phyloP scores from a whole-genome alignment of 2,888 invertebrate genomes.

The Malthinus flaveolus region DNA sequence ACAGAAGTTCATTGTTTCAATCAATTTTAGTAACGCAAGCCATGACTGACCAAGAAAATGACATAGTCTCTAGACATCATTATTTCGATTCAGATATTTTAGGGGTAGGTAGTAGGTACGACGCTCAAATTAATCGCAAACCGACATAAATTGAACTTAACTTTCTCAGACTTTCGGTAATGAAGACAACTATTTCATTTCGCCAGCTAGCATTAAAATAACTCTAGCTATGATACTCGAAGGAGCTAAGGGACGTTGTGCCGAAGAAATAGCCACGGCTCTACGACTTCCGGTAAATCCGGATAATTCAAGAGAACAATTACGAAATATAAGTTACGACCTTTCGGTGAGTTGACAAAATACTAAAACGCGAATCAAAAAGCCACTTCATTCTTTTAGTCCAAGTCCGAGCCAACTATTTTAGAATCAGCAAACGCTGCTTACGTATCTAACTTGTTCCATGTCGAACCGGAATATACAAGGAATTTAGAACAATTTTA shows the following conservation, averaged over 20 bases:
- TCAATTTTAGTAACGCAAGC: slow-evolving; percentile 5
- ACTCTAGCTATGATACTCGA: slow-evolving; percentile 66
- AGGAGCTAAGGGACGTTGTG: slow-evolving; percentile 62
- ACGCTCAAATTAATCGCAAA: neutral
- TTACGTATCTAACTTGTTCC: slow-evolving; percentile 55
- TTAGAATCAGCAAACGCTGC: slow-evolving; percentile 58
- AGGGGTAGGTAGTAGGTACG: slow-evolving; percentile 44
- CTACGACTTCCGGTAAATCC: slow-evolving; percentile 58
- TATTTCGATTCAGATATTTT: slow-evolving; percentile 50
- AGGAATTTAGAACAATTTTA: slow-evolving; percentile 56
- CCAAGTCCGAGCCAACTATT: slow-evolving; percentile 35
- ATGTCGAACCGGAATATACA: slow-evolving; percentile 55
- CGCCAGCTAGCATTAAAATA: slow-evolving; percentile 69
- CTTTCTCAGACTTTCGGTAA: slow-evolving; percentile 36
- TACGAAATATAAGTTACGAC: slow-evolving; percentile 29
- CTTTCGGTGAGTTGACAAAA: slow-evolving; percentile 23
- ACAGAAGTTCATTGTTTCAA: neutral
- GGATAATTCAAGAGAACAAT: slow-evolving; percentile 19
- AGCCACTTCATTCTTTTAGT: slow-evolving; percentile 38
- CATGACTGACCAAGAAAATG: slow-evolving; percentile 4
- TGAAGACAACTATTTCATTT: slow-evolving; percentile 64
- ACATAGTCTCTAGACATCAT: slow-evolving; percentile 39
- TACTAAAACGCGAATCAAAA: neutral
- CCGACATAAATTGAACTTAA: neutral
- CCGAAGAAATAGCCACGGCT: slow-evolving; percentile 60